phyloP scores from a whole-genome alignment of 2,113 vertebrate species.

The Macaca fascicularis region T2T-MFA8v1.1 NC_088381.1:125779501-125780000 shows the following conservation, averaged over 20 bases:
- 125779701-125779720: neutral
- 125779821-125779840: neutral
- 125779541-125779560: neutral
- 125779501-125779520: neutral
- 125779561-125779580: neutral
- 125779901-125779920: neutral
- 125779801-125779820: neutral
- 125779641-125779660: neutral
- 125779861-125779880: constrained; percentile 14
- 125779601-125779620: neutral
- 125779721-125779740: accelerated
- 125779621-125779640: neutral
- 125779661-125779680: neutral
- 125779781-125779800: neutral
- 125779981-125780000: neutral
- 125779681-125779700: neutral
- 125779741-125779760: neutral
- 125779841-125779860: neutral
- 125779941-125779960: neutral
- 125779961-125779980: neutral
- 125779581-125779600: neutral
- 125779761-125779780: neutral
- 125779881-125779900: neutral
- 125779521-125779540: neutral
- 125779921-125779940: neutral